Base-by-base conservation (phyloP, 37 sponge, comb jelly and placozoan species). In the Aplysina aerophoba region DNA sequence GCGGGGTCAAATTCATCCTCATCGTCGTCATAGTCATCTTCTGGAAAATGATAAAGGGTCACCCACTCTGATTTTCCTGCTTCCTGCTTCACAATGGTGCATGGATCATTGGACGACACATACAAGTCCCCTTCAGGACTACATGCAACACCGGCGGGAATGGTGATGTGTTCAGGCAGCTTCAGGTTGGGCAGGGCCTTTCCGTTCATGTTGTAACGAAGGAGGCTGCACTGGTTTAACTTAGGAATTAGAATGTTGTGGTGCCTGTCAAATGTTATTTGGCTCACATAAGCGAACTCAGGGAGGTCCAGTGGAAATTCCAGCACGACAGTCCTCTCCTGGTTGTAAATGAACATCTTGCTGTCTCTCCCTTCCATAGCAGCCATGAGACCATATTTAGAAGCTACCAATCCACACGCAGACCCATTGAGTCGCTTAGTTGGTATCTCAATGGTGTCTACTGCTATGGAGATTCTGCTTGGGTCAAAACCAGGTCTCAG, bases 171-270 rank as follows among this genome's bases (percentile, higher is more conserved):
- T n/a, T n/a, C n/a, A 3, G 44, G 44, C 11, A 40, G 24, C 1
- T 30, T 4, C 24, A 75, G 25, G 22, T 50, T 37, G 20, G 78
- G 78, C 8, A 75, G 54, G 14, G 37, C 54, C 37, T 75, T 75
- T 21, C 78, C 78, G 54, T 75, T 75, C 53, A 75, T 40, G 4
- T 40, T 75, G 78, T 40, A 75, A 24, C 78, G 78, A 40, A 75
- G 54, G 11, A 75, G 53, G n/a, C 54, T 25, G 54, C 12, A 4
- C 17, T n/a, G n/a, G 24, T 75, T 54, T 8, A 53, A 53, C 54
- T 40, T 0, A 24, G 54, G 21, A 22, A 75, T 75, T 5, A 75
- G 2, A 22, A 75, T 40, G 54, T 75, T 75, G 44, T 75, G 13
- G 13, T 50, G 24, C 13, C 13, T 25, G 53, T 75, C 78, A 19